Evolutionary conservation across 2,888 invertebrate genomes (phyloP), one percentile per base, ranked within the genome.

Genomic region (Standfussiana lucernea): DNA sequence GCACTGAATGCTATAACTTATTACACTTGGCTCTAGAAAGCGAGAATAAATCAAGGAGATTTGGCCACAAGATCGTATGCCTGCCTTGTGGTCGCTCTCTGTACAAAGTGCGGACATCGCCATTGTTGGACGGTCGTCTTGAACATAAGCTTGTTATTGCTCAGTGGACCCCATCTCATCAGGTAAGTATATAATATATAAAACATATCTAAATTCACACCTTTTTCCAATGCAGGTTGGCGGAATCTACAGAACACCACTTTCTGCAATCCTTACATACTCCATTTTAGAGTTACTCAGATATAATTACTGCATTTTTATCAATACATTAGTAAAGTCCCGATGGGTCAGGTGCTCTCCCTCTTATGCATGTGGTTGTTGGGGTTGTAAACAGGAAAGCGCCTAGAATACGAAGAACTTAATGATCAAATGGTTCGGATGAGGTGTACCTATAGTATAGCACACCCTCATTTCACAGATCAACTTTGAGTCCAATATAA

Each of bases 41-140:
- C 56, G 65, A 59, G 13, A 18, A 79, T n/a, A 79, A 79, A 56
- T 47, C 65, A 37, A 79, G 78, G 72, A 72, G 10, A 66, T 72
- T 79, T 35, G 79, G 78, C 2, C 42, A 72, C 59, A 79, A 66
- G 35, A 50, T 1, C 4, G 15, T n/a, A 2, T 79, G 78, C n/a
- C 28, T 79, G 40, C 2, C 50, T n/a, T 79, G 78, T 72, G 78
- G 78, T 0, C 24, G 13, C 1, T 32, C 79, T 50, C 24, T 79
- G 1, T 0, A 0, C 7, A 1, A 3, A 1, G 0, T 0, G 1
- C 59, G 37, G 10, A 18, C 1, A 6, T 65, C 24, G 0, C 37
- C 65, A 42, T 11, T 1, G 18, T 59, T 79, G 28, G 50, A 37
- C 1, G 18, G 32, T 21, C n/a, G 0, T 37, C 79, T 28, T 59